Base-by-base conservation (phyloP, 2,113 vertebrate genomes). In the Scomber japonicus region DNA sequence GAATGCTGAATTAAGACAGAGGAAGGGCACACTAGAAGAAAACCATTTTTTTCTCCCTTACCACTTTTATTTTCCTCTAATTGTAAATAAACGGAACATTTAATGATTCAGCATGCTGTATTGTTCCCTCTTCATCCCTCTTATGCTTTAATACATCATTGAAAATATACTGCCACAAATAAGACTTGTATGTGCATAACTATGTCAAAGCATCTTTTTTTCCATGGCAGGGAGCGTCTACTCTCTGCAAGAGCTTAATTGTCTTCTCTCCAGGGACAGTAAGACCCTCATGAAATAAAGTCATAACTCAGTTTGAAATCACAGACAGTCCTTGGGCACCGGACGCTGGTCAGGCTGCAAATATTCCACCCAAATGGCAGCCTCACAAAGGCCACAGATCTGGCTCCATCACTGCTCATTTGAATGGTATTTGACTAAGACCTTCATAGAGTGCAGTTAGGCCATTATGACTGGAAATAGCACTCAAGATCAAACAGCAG, bases 361-460 rank as follows among this genome's bases (percentile, higher is more conserved):
- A 85, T 85, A 65, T 80, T 46, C 31, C 59, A 62, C 49, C 78
- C 78, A 87, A 84, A 84, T 67, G 57, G 46, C 53, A 63, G 67
- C 44, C 27, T 49, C 68, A 73, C 72, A 81, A 70, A 84, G 60
- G 68, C 67, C 68, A 80, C 65, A 81, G 67, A 57, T 51, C 67
- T 35, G 79, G 56, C 75, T 55, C 68, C 68, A 46, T 53, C 53
- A 19, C 65, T 12, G 0, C 78, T 65, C 60, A 87, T 91, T 91
- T 87, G 81, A 87, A 85, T 91, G 49, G n/a, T 48, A 81, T 91
- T 91, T 89, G 74, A 71, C 63, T 91, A 35, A 13, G 68, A 74
- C 68, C 40, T 79, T 75, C 55, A 60, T 17, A 40, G 8, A 63
- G 49, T 75, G 71, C 9, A 11, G 69, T 44, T 56, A 51, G 44